Percentiles rank a stretch among this genome's conserved stretches.
Conservation (phyloP, 2,113 vertebrate species). For the Notarius quadriscutis region DNA sequence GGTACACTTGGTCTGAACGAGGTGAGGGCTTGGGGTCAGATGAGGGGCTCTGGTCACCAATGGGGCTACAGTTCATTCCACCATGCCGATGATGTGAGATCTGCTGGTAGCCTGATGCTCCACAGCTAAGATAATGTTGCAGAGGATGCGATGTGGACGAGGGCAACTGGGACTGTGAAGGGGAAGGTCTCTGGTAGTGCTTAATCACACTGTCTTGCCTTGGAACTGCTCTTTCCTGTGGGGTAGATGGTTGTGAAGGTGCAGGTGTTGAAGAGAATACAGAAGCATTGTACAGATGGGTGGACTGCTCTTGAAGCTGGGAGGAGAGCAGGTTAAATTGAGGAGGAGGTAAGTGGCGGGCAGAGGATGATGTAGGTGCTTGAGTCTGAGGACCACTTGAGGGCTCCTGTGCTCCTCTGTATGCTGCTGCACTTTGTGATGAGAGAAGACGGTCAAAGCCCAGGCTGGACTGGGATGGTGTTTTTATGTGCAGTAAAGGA, state of each 20-base stretch:
- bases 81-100: constrained; percentile 71
- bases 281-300: constrained; percentile 83
- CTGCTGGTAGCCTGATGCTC: constrained; percentile 81
- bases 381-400: constrained; percentile 61
- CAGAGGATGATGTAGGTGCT: constrained; percentile 69
- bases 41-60: constrained; percentile 78
- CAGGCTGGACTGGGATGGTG: constrained; percentile 70
- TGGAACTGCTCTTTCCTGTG: constrained; percentile 77
- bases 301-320: constrained; percentile 76
- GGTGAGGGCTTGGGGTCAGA: constrained; percentile 68
- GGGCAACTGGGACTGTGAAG: constrained; percentile 73
- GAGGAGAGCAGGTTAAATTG: constrained; percentile 89
- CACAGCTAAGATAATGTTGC: constrained; percentile 85
- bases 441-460: constrained; percentile 74
- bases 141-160: constrained; percentile 74
- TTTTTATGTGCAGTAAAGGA: constrained; percentile 80
- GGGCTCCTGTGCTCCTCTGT: constrained; percentile 71
- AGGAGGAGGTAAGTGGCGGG: constrained; percentile 75
- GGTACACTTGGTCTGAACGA: constrained; percentile 74
- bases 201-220: constrained; percentile 90
- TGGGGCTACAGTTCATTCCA: constrained; percentile 79
- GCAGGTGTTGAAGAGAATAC: constrained; percentile 78
- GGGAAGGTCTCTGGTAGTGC: constrained; percentile 83
- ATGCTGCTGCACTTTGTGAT: constrained; percentile 67
- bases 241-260: constrained; percentile 66